Conservation (phyloP, 2,888 invertebrate genomes). For the Pegoplata infirma region DNA sequence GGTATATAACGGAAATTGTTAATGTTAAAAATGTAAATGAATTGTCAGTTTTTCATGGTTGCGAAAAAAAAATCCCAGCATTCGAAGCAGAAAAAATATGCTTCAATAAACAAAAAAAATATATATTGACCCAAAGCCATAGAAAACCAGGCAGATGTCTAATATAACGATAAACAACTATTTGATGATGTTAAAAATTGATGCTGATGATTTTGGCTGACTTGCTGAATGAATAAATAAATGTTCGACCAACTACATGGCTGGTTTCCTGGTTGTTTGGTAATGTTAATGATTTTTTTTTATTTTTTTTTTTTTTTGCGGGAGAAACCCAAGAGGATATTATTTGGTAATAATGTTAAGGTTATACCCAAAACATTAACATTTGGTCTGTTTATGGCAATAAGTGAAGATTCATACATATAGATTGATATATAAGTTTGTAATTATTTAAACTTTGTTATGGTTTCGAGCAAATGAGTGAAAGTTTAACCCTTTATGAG, state of each 20-base stretch:
- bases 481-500: too few relatives aligned
- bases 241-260: too few relatives aligned
- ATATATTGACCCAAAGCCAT: constrained; percentile 24
- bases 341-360: constrained; percentile 9
- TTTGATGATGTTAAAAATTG: constrained; percentile 26
- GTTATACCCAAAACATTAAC: neutral
- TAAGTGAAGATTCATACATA: too few relatives aligned
- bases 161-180: neutral
- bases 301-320: too few relatives aligned
- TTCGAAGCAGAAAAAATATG: constrained; percentile 20
- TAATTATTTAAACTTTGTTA: too few relatives aligned
- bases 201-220: neutral
- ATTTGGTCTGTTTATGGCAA: too few relatives aligned
- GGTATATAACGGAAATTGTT: constrained; percentile 1
- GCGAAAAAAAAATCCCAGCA: constrained; percentile 33
- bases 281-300: neutral
- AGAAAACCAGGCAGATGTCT: constrained; percentile 9
- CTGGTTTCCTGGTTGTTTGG: neutral
- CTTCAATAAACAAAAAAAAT: constrained; percentile 16
- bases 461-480: too few relatives aligned
- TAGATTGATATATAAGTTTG: too few relatives aligned
- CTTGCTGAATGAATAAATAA: constrained; percentile 1
- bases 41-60: constrained; percentile 28
- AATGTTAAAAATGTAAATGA: constrained; percentile 44
- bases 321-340: neutral